Evolutionary conservation across 2,797 vertebrate genomes (phyloP).

Genomic region (Sebastolobus alascanus): DNA sequence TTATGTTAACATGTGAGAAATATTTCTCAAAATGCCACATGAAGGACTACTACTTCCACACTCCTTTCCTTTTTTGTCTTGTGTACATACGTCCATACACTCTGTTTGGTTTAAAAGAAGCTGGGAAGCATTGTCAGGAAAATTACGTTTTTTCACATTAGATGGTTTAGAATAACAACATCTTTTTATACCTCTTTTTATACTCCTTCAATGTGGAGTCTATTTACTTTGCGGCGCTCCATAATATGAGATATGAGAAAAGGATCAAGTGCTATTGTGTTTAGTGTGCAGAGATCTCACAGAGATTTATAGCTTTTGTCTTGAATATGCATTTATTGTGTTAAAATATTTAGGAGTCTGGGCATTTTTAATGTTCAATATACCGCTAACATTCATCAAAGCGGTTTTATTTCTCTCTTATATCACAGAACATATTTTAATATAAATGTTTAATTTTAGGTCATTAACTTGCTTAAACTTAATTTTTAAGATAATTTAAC

Average conservation of each 20-base stretch:
- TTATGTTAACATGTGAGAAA: background rate
- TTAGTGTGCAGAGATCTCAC: slow-evolving; percentile 57
- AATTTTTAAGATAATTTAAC: background rate
- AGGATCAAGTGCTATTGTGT: slow-evolving; percentile 64
- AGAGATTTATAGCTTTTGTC: slow-evolving; percentile 64
- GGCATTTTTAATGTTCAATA: background rate
- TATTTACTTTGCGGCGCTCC: slow-evolving; percentile 50
- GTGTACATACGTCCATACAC: background rate
- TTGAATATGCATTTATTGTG: slow-evolving; percentile 45
- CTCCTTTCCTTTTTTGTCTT: background rate
- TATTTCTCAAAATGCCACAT: background rate
- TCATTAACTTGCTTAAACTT: background rate
- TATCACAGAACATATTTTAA: background rate
- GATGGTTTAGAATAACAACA: slow-evolving; percentile 77
- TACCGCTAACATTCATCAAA: background rate
- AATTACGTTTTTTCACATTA: slow-evolving; percentile 79
- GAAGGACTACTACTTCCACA: too few relatives aligned
- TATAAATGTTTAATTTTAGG: slow-evolving; percentile 33
- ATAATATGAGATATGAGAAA: slow-evolving; percentile 51
- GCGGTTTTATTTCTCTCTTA: background rate
- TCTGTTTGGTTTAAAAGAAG: slow-evolving; percentile 78
- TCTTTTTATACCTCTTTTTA: slow-evolving; percentile 80
- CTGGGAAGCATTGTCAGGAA: slow-evolving; percentile 73
- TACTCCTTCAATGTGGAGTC: slow-evolving; percentile 54
- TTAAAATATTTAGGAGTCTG: slow-evolving; percentile 26